A percentile compares a stretch with the other conserved stretches of the same genome.
Conservation (phyloP, 2,113 vertebrate species). For the Albula goreensis region DNA sequence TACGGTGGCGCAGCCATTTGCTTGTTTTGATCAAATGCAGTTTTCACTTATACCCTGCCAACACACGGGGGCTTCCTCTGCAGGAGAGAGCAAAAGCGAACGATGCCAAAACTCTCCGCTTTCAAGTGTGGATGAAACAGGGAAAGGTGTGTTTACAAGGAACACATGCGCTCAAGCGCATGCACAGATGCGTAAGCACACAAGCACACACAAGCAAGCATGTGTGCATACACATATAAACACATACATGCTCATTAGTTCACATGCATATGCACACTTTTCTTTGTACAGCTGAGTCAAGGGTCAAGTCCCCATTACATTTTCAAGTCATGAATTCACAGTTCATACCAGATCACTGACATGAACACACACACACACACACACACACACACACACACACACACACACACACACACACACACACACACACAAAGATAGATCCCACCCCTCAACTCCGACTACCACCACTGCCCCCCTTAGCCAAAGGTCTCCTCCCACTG, state of each 20-base stretch:
- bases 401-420: neutral
- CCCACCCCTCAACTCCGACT: neutral
- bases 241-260: neutral
- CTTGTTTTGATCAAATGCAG: conserved; percentile 4
- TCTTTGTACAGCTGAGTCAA: no score
- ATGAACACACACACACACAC: neutral
- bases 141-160: neutral
- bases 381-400: neutral
- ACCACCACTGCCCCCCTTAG: neutral
- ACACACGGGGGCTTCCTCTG: neutral
- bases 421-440: neutral
- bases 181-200: neutral
- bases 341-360: no score
- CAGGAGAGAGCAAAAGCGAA: neutral
- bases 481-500: neutral
- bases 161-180: neutral
- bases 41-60: neutral
- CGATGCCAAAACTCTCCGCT: neutral
- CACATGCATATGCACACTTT: neutral
- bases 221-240: neutral
- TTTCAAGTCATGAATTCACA: no score
- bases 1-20: neutral
- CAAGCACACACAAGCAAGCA: neutral
- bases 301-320: no score
- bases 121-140: neutral